Base-by-base conservation (phyloP, 2,113 vertebrate species). In the Raja brachyura region DNA sequence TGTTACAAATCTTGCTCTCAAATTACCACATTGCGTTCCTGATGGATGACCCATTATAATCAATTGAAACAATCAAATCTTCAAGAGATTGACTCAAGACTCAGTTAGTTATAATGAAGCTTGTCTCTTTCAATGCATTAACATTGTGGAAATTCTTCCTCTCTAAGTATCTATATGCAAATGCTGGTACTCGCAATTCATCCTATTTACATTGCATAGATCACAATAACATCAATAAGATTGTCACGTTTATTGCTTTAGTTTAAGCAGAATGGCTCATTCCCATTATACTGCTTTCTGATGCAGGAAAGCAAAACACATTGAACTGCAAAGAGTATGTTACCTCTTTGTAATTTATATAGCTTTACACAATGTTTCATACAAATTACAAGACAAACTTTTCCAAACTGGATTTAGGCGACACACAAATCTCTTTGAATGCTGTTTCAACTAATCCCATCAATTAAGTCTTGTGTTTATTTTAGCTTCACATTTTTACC, bases 11-110 rank as follows among this genome's bases (percentile, higher is more conserved):
- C 25, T 28, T 63, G 56, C 61, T 31, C 59, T 63, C 59, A 63
- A 86, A 88, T 88, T 88, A 88, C 56, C 83, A 63, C 63, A 63
- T 14, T 59, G 13, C 63, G 83, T 61, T 63, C 31, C 83, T 63
- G 83, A 63, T 88, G 59, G 83, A 88, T 63, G 83, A 88, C 59
- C n/a, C 83, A 63, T 88, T 88, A 66, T 88, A 88, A 88, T 31
- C n/a, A 88, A 61, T 31, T 14, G 59, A 63, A 61, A 66, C 59
- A 18, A 63, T 66, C 13, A 88, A 31, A 16, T 63, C 28, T 88
- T 88, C 59, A 88, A n/a, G 83, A 61, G 14, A 63, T 66, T 88
- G 63, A 88, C 59, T 14, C 13, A 31, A 66, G 83, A 3, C 83
- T 14, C 83, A 66, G 13, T 88, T 61, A 59, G 81, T 86, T 59